Base-by-base conservation (phyloP, 2,797 vertebrate species). In the Lacerta viridis region DNA sequence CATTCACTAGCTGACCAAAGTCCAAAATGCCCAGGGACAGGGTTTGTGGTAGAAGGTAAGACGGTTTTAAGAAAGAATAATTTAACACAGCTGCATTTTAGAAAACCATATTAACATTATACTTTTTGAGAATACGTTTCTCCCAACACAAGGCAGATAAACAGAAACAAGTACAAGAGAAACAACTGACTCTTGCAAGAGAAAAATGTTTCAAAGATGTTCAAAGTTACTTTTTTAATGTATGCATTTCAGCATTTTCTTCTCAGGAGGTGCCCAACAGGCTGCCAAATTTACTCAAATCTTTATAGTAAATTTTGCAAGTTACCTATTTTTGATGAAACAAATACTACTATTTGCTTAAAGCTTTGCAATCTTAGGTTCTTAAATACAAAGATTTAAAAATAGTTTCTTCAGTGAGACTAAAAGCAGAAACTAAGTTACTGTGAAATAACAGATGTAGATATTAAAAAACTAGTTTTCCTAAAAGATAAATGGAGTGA, bases 1-100 rank as follows among this genome's bases (percentile, higher is more conserved):
- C 96, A 94, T 90, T 95, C 85, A 95, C 95, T 94, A 96, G 95
- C 94, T 94, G 95, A 97, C 94, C 94, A 94, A 93, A 96, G 90
- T 96, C 93, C 95, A 96, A 95, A 97, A 97, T 97, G 96, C 95
- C 96, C 96, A 94, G 90, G 86, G 20, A 59, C 4, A 89, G 71
- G 79, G 78, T 68, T 68, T 81, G 80, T 89, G 92, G 91, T 91
- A 89, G 90, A 93, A 90, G 95, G 91, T 64, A 91, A 88, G 88
- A 90, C 61, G 55, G n/a, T 85, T 92, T 84, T 91, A 86, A 89
- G 93, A 90, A 88, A 92, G n/a, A 93, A 20, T 72, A 90, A 90
- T 84, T 87, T 80, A 92, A 88, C 61, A 82, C 61, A 93, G 36
- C 11, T 89, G 88, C 92, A 94, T 80, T n/a, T 4, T 91, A 88